Evolutionary conservation across 2,797 vertebrate species (phyloP).

Genomic region (Philypnodon macrostomus): DNA sequence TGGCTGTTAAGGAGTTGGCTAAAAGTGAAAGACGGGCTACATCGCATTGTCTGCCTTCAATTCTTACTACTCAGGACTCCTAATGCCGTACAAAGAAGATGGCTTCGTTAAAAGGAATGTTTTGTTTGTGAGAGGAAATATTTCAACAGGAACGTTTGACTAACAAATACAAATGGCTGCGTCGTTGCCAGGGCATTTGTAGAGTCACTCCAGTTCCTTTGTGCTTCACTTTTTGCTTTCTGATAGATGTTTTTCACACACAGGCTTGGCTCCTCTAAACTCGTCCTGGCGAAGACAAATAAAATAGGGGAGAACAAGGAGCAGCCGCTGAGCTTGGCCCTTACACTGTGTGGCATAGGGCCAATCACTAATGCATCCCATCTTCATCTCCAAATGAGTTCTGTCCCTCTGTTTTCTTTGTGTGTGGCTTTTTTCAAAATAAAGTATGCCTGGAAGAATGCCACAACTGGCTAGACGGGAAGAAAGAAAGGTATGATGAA

Average conservation of each 20-base stretch:
- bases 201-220: conserved; percentile 16
- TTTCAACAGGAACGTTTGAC: conserved; percentile 16
- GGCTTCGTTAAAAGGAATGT: conserved; percentile 7
- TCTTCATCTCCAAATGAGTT: conserved; percentile 65
- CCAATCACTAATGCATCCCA: conserved; percentile 80
- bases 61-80: conserved; percentile 24
- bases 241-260: conserved; percentile 41
- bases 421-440: conserved; percentile 25
- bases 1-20: conserved; percentile 69
- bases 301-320: conserved; percentile 44
- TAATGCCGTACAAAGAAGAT: conserved; percentile 24
- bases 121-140: conserved; percentile 6
- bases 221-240: conserved; percentile 38
- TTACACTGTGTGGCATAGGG: conserved; percentile 78
- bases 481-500: conserved; percentile 9
- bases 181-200: conserved; percentile 15
- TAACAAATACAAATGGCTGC: conserved; percentile 8
- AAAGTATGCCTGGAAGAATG: conserved; percentile 33
- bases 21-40: conserved; percentile 49
- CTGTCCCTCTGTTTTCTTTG: conserved; percentile 38
- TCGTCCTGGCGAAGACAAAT: conserved; percentile 62
- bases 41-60: conserved; percentile 45
- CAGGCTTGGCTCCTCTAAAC: conserved; percentile 53
- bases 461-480: conserved; percentile 38
- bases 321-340: conserved; percentile 56